Evolutionary conservation across 2,113 vertebrate genomes (phyloP), one percentile per base, ranked within the genome.

Genomic region (Cathartes aura): DNA sequence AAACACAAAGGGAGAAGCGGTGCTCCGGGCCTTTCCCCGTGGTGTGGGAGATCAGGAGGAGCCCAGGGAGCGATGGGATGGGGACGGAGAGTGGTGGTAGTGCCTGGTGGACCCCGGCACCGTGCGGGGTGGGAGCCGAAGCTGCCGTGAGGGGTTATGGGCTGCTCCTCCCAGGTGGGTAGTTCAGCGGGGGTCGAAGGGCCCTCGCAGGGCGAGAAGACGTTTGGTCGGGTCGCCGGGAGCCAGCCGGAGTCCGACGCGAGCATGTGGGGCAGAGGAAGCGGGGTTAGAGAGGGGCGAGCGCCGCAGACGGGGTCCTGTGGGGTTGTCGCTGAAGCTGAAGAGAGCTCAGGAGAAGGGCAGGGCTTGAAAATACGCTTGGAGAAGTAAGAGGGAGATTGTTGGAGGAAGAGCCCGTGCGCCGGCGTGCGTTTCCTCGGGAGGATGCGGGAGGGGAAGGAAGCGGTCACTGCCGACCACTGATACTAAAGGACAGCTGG

Each of bases 211-310:
- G 43, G 18, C 0, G 1, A 47, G 71, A 23, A 67, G 47, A 18
- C 6, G 1, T 45, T 47, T 21, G 7, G 16, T 60, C 2, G 3
- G 36, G 45, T 87, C 34, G 4, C 9, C 1, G 4, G 26, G 48
- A 72, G 34, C 36, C 67, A 63, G 53, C 23, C 12, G 3, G 34
- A n/a, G n/a, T 30, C 11, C 4, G 0, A 4, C 4, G 4, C 0
- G 7, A 70, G 30, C 1, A 0, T 5, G 82, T 13, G 67, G 76
- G 52, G 55, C 74, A 64, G 43, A 36, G 74, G 5, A 38, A 24
- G 8, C 6, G 1, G 0, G 0, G 17, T 15, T 34, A 42, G 74
- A 27, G 63, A 6, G 13, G 58, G 23, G 12, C 0, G 0, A 29
- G 34, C 4, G 9, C 58, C 3, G 3, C 15, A 8, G 72, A 1